Base-by-base conservation (phyloP, 64 coral and sea anemone species). In the Dendronephthya gigantea region DNA sequence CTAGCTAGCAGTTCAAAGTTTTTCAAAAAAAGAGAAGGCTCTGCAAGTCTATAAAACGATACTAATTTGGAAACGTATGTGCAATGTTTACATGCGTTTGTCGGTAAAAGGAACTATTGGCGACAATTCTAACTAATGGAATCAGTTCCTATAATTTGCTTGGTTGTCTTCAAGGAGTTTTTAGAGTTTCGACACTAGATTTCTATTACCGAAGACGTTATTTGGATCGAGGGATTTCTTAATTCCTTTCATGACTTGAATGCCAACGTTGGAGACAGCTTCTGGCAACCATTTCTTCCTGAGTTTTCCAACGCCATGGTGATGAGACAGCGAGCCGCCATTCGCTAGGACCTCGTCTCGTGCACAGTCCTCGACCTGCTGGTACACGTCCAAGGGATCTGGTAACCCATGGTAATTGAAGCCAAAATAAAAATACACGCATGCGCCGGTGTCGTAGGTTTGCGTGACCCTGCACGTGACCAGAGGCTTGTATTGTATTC, bases 381-480 rank as follows among this genome's bases (percentile, higher is more conserved):
- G 89, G 50, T 91, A 98, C 40, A 90, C 69, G 12, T 84, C 82
- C n/a, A 93, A 55, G 9, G 95, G 95, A 36, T 98, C 86, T 39
- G 84, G 23, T 40, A 98, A 62, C 14, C 95, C 95, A 16, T 84
- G 88, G 48, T 93, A 98, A 68, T 91, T 87, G 50, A 90, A 98
- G 47, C 95, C 95, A 81, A 98, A 93, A 50, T 98, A 98, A 72
- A 98, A 98, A 85, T 98, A 98, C 9, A 98, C 95, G 38, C 95
- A 98, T 23, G 95, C 95, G 1, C 95, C 95, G 55, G 90, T 90
- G 39, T 98, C 95, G 40, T 98, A 98, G 12, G 95, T 98, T 88
- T 98, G 95, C 0, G 95, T 98, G 25, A 98, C 92, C 33, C 95
- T 89, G 48, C 92, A 98, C 25, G 90, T 93, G 25, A 88, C 90